These are phyloP conservation scores for Athene cunicularia DNA, from an alignment of 2,113 vertebrate species.

Conservation along the genomic window DNA sequence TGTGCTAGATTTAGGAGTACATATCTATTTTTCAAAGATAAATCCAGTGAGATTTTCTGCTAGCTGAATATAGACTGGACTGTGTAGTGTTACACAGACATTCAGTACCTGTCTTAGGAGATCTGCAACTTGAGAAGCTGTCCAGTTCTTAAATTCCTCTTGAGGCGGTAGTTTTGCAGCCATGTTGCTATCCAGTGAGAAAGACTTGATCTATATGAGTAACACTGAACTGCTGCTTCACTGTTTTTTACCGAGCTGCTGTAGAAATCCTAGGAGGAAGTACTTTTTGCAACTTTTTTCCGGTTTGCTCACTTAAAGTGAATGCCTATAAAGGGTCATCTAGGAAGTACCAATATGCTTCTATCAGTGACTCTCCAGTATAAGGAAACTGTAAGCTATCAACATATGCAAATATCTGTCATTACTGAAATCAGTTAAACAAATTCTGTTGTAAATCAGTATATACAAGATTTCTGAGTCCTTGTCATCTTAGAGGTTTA, in stretches of 20 bases:
- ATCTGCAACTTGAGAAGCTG: constrained; percentile 75
- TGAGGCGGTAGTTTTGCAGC: constrained; percentile 81
- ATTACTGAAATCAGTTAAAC: background rate
- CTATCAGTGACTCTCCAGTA: background rate
- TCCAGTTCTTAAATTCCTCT: constrained; percentile 84
- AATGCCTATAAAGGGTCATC: background rate
- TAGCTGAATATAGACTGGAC: background rate
- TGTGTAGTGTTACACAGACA: background rate
- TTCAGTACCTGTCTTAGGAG: constrained; percentile 80
- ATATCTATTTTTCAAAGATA: background rate
- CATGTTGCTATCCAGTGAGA: constrained; percentile 37
- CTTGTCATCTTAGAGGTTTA: background rate
- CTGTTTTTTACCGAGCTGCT: constrained; percentile 15
- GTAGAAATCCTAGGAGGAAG: constrained; percentile 71
- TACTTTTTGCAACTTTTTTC: constrained; percentile 52
- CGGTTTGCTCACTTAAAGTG: constrained; percentile 60
- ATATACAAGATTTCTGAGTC: background rate
- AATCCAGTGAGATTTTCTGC: background rate
- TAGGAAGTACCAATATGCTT: background rate
- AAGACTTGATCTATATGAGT: background rate
- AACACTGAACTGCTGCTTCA: constrained; percentile 6
- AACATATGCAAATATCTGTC: background rate
- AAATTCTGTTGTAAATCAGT: background rate
- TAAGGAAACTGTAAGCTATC: background rate
- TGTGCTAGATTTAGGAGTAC: background rate